A percentile compares a stretch with the other conserved stretches of the same genome.
These are phyloP conservation scores for Machimus rusticus DNA, from an alignment of 2,888 invertebrate species.

Conservation along the genomic window DNA sequence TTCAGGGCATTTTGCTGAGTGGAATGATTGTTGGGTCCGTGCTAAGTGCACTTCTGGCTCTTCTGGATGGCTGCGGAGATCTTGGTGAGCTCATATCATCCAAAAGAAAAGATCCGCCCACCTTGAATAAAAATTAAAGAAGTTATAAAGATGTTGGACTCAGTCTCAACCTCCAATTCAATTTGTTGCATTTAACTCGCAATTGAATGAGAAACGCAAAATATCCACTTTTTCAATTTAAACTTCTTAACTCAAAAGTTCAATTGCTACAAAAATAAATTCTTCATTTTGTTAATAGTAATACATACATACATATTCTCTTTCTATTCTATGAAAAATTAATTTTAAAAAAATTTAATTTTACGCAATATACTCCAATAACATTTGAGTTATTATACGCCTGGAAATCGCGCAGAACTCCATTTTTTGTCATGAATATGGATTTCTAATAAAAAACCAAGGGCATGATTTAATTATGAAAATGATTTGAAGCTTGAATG, in stretches of 20 bases:
- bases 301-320: too few relatives aligned
- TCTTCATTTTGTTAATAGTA: too few relatives aligned
- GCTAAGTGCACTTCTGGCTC: neutral
- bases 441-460: too few relatives aligned
- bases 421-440: too few relatives aligned
- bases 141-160: neutral
- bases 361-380: too few relatives aligned
- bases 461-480: too few relatives aligned
- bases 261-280: too few relatives aligned
- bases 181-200: neutral
- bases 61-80: neutral
- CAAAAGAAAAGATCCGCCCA: neutral
- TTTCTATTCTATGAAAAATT: too few relatives aligned
- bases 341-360: too few relatives aligned
- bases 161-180: too few relatives aligned
- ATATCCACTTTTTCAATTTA: neutral
- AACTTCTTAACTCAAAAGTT: neutral
- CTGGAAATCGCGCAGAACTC: too few relatives aligned
- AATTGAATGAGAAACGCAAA: neutral
- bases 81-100: neutral
- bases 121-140: neutral
- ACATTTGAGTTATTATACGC: too few relatives aligned
- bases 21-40: neutral
- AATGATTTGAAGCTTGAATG: neutral
- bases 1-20: neutral